Evolutionary conservation across 2,888 invertebrate genomes (phyloP).

Genomic region (Sinodicranocentrus sp.): DNA sequence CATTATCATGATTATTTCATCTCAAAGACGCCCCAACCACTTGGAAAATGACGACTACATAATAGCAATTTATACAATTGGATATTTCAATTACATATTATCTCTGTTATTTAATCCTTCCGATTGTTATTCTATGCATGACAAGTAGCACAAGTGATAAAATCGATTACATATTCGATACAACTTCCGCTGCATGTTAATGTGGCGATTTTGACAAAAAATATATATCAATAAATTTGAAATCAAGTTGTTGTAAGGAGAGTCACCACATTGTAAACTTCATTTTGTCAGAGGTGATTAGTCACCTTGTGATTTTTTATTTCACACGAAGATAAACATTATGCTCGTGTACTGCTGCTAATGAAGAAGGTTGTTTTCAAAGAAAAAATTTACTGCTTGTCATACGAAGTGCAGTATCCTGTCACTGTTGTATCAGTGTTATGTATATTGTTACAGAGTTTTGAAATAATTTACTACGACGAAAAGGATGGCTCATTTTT

Average conservation of each 20-base stretch:
- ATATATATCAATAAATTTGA: conserved; percentile 12
- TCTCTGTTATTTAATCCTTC: background rate
- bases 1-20: conserved; percentile 38
- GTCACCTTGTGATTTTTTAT: background rate
- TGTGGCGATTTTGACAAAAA: background rate
- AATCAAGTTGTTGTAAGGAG: too few species aligned
- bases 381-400: too few species aligned
- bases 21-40: background rate
- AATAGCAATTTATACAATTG: background rate
- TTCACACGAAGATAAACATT: background rate
- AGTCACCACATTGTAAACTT: too few species aligned
- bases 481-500: conserved; percentile 39
- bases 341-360: background rate
- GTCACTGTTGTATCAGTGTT: background rate
- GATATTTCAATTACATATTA: too few species aligned
- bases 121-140: background rate
- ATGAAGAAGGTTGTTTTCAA: conserved; percentile 27
- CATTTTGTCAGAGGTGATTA: conserved; percentile 2
- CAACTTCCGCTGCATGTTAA: conserved; percentile 7
- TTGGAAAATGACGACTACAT: background rate
- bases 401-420: too few species aligned
- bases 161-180: conserved; percentile 56
- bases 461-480: conserved; percentile 21
- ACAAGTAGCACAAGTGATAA: conserved; percentile 25
- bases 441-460: conserved; percentile 3